A percentile compares a stretch with the other conserved stretches of the same genome.
These are phyloP conservation scores for Coleophora deauratella DNA, from an alignment of 2,888 invertebrate genomes.

Conservation along the genomic window DNA sequence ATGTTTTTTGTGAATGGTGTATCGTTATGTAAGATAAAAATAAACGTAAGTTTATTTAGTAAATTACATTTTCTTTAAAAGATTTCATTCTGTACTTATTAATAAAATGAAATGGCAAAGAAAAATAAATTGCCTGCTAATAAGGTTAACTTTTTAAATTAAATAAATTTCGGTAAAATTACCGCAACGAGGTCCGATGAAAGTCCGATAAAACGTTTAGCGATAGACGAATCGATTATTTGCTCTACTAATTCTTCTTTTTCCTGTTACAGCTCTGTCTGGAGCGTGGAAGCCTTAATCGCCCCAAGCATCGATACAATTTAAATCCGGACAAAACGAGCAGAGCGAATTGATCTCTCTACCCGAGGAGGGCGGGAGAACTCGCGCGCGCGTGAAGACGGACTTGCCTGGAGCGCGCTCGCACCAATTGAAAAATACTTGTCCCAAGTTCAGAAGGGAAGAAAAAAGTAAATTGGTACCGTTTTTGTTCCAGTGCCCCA, in stretches of 20 bases:
- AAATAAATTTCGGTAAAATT: background rate
- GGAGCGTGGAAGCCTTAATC: constrained; percentile 57
- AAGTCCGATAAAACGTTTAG: background rate
- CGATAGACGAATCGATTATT: constrained; percentile 19
- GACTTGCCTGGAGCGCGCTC: constrained; percentile 54
- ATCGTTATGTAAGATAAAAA: no score
- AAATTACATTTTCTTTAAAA: no score
- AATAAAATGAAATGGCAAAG: no score
- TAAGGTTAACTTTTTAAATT: no score
- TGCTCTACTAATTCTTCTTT: constrained; percentile 45
- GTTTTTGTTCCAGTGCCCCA: constrained; percentile 57
- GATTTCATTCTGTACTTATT: no score
- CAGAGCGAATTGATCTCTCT: constrained; percentile 62
- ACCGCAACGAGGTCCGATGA: background rate
- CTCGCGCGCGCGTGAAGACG: constrained; percentile 66
- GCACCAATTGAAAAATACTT: constrained; percentile 56
- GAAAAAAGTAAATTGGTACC: constrained; percentile 66
- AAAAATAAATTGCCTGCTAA: no score
- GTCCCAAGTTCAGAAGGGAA: constrained; percentile 45
- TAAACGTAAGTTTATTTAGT: no score
- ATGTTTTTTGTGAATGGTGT: no score
- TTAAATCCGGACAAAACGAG: constrained; percentile 66
- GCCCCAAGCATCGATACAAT: constrained; percentile 64
- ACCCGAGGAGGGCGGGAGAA: constrained; percentile 59
- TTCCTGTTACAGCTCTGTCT: constrained; percentile 11